Conservation (phyloP, 2,888 invertebrate species). For the Drosophila falleni region DNA sequence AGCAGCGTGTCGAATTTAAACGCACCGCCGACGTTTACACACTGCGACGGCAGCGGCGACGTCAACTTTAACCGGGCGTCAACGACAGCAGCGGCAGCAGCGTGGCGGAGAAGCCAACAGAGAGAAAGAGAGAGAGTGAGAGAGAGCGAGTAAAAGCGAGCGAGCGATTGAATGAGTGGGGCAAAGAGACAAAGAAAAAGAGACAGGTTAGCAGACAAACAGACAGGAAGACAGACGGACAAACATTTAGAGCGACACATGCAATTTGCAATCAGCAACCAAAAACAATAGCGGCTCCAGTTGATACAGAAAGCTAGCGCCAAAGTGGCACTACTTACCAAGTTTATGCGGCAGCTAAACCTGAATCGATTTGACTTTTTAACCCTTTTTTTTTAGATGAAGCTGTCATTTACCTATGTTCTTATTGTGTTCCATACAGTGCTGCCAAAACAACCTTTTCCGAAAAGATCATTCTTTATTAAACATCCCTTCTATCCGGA, state of each 20-base stretch:
- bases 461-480: too few species aligned
- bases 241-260: conserved; percentile 27
- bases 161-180: neutral
- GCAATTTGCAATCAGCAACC: conserved; percentile 50
- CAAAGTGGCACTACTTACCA: conserved; percentile 10
- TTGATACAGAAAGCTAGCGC: conserved; percentile 39
- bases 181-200: conserved; percentile 7
- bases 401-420: too few species aligned
- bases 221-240: conserved; percentile 2
- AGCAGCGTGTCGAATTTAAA: conserved; percentile 32
- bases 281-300: conserved; percentile 41
- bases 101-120: conserved; percentile 14
- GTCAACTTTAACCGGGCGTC: conserved; percentile 14
- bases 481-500: too few species aligned
- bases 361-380: neutral
- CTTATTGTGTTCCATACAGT: too few species aligned
- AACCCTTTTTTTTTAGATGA: neutral
- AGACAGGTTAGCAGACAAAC: conserved; percentile 13
- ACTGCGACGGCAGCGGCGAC: conserved; percentile 24
- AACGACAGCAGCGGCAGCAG: conserved; percentile 4
- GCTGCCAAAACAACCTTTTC: too few species aligned
- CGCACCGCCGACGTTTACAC: conserved; percentile 31
- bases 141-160: neutral
- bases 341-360: neutral
- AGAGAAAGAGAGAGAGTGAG: neutral